Conservation (phyloP, 35 echinoderm and acorn worm species). For the Lytechinus variegatus region DNA sequence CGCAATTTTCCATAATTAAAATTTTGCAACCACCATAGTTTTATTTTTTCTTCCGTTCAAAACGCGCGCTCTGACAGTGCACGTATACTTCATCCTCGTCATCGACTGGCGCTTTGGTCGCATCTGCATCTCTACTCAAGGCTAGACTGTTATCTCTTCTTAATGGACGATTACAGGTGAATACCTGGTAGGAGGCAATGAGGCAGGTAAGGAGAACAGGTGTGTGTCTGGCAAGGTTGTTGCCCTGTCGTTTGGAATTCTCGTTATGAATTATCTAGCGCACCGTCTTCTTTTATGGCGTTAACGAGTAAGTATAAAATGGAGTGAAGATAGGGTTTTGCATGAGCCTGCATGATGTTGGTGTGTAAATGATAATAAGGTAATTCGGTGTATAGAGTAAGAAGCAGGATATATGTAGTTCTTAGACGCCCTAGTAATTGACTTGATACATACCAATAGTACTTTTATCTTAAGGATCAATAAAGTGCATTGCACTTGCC, state of each 20-base stretch:
- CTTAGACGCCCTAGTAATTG: not conserved
- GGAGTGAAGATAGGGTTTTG: not conserved
- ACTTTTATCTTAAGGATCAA: not conserved
- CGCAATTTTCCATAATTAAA: too few species aligned
- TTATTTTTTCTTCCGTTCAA: too few species aligned
- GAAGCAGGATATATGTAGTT: not conserved
- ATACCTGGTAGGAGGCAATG: slow-evolving; percentile 16
- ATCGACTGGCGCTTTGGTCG: not conserved
- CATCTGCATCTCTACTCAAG: not conserved
- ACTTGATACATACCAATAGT: not conserved
- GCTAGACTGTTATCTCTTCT: not conserved
- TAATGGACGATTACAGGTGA: slow-evolving; percentile 18
- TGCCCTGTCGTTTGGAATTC: not conserved
- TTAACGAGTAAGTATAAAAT: not conserved
- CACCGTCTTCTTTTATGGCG: not conserved
- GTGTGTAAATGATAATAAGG: not conserved
- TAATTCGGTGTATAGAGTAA: not conserved
- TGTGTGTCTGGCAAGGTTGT: not conserved
- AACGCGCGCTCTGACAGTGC: too few species aligned
- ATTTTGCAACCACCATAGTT: too few species aligned
- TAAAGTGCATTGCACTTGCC: not conserved
- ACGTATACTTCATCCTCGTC: not conserved
- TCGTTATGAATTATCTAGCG: not conserved
- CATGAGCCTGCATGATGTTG: not conserved
- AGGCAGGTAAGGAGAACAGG: slow-evolving; percentile 16